A percentile compares a stretch with the other conserved stretches of the same genome.
Evolutionary conservation across 2,888 invertebrate genomes (phyloP).

Genomic region (Cantharis nigra): DNA sequence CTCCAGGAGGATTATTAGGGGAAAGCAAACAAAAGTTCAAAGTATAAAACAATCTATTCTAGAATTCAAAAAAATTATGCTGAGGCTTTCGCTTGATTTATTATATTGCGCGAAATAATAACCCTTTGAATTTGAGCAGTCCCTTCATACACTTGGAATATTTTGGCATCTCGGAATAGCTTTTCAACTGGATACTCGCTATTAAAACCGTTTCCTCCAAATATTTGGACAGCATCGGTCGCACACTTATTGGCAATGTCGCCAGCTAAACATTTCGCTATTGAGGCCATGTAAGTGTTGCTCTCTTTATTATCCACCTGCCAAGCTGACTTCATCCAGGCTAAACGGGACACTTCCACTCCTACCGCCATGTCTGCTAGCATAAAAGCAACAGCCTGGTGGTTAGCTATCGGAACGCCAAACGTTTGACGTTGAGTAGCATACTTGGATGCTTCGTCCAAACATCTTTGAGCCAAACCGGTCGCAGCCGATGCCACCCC

Average conservation of each 20-base stretch:
- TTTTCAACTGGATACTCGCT: constrained; percentile 98
- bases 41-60: too few species aligned
- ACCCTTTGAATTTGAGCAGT: constrained; percentile 96
- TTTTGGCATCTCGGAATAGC: constrained; percentile 98
- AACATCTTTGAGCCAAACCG: constrained; percentile 86
- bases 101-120: constrained; percentile 82
- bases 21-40: neutral
- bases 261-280: constrained; percentile 90
- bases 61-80: neutral
- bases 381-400: constrained; percentile 93
- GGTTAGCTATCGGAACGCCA: constrained; percentile 78
- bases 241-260: constrained; percentile 95
- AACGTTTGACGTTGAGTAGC: constrained; percentile 92
- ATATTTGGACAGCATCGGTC: constrained; percentile 92
- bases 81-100: constrained; percentile 57
- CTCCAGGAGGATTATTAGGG: too few species aligned
- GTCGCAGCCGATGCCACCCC: constrained; percentile 90
- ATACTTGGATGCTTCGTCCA: constrained; percentile 94
- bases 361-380: constrained; percentile 95
- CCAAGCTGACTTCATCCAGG: constrained; percentile 88
- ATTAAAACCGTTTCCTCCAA: constrained; percentile 96
- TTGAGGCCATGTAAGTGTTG: constrained; percentile 88
- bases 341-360: constrained; percentile 83
- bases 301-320: constrained; percentile 81
- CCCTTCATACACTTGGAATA: constrained; percentile 98